phyloP scores from a whole-genome alignment of 2,888 invertebrate genomes.

The Epinotia ramella region DNA sequence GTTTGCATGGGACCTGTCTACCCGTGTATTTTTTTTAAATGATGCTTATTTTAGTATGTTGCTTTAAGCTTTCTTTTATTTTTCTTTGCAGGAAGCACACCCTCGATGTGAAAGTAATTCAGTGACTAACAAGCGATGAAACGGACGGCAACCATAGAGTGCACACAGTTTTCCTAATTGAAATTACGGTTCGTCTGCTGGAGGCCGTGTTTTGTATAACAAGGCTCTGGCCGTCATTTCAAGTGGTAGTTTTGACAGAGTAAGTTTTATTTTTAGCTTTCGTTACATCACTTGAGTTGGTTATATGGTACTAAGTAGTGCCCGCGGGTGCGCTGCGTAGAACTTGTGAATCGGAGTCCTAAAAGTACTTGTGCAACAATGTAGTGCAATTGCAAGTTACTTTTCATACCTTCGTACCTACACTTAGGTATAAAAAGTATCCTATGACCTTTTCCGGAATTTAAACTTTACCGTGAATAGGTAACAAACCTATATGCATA shows the following conservation, averaged over 20 bases:
- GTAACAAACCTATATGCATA: too few relatives aligned
- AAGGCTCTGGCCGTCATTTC: not conserved
- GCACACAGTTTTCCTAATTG: slow-evolving; percentile 71
- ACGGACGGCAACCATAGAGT: slow-evolving; percentile 74
- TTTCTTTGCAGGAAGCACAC: slow-evolving; percentile 49
- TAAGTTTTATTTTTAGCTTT: not conserved
- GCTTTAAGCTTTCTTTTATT: slow-evolving; percentile 13
- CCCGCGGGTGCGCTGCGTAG: not conserved
- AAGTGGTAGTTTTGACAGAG: not conserved
- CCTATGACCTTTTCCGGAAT: too few relatives aligned
- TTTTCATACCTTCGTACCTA: too few relatives aligned
- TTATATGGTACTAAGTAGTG: not conserved
- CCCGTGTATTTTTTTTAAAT: not conserved
- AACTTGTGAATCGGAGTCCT: not conserved
- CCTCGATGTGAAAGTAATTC: slow-evolving; percentile 70
- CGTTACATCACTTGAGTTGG: not conserved
- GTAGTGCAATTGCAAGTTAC: too few relatives aligned
- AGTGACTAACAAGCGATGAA: slow-evolving; percentile 73
- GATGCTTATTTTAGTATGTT: not conserved
- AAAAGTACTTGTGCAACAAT: too few relatives aligned
- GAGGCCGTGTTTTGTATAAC: not conserved
- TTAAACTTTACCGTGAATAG: too few relatives aligned
- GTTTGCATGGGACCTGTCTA: too few relatives aligned
- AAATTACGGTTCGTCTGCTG: slow-evolving; percentile 70
- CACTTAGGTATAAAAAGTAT: too few relatives aligned